Base-by-base conservation (phyloP, 2,888 invertebrate species). In the Archaeoteleia sp. region DNA sequence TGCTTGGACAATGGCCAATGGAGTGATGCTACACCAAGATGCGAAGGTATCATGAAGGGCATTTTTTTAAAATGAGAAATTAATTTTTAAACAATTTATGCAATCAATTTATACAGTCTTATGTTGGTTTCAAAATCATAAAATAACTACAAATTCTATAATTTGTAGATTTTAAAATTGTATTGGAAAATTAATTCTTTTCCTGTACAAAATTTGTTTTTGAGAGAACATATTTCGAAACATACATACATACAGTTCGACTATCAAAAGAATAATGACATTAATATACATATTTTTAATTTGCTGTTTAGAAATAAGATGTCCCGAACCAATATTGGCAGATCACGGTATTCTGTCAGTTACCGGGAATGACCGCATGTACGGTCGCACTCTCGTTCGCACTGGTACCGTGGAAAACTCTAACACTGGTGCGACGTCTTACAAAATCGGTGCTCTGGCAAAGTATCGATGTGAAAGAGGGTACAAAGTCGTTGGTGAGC, bases 401-500 rank as follows among this genome's bases (percentile, higher is more conserved):
- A 85, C 85, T 0, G 85, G 85, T 1, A 95, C 95, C 0, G 86
- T 90, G 0, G 93, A 92, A 45, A 90, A 89, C 60, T 88, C 89
- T 1, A 91, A 89, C 74, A 90, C 89, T 6, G 87, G 87, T 0
- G 90, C 92, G 0, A 91, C 92, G 61, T 93, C 94, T 0, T 95
- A 94, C 85, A 93, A 94, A 80, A 94, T 95, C 70, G 93, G 94
- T 0, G 93, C 95, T 0, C 86, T 95, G 10, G 93, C 93, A 0
- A 95, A 95, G 82, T 96, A 96, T 82, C 88, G 95, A 10, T 96
- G 96, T 80, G 95, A 95, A 80, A 87, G 95, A 55, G 96, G 96
- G 0, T 95, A 95, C 86, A 94, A 94, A 85, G 92, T 95, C 40
- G 87, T 94, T 0, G 96, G 95, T 0, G 94, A 94, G 79, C 93